Percentiles rank a stretch among this genome's conserved stretches.
These are phyloP conservation scores for Aleadryas rufinucha DNA, from an alignment of 2,113 vertebrate species.

Conservation along the genomic window DNA sequence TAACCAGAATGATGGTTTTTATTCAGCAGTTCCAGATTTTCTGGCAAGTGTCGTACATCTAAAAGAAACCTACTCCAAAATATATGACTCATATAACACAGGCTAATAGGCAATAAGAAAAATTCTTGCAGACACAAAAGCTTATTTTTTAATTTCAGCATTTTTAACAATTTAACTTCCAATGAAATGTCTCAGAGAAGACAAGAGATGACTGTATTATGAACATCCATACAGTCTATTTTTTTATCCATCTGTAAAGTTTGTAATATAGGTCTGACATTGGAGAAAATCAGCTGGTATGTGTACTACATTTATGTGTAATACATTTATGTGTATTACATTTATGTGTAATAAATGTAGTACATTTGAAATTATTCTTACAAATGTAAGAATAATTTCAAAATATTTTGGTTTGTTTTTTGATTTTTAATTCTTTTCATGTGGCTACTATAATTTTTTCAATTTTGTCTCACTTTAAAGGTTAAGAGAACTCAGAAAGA, in stretches of 20 bases:
- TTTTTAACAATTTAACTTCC: not conserved
- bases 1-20: not conserved
- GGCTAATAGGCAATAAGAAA: not conserved
- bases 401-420: not conserved
- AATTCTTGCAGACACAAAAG: not conserved
- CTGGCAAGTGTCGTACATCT: not conserved
- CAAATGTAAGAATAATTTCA: not conserved
- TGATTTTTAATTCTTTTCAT: not conserved
- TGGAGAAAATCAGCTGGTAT: not conserved
- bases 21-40: not conserved
- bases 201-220: not conserved
- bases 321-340: no score
- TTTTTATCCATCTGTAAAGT: not conserved
- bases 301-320: not conserved
- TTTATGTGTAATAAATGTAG: no score
- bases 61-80: not conserved
- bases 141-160: not conserved
- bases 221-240: not conserved
- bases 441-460: not conserved
- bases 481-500: not conserved
- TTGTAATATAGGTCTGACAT: not conserved
- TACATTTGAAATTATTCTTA: no score
- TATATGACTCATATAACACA: not conserved
- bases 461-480: not conserved
- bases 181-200: not conserved